Conservation (phyloP, 2,113 vertebrate genomes). For the Pitta sordida region DNA sequence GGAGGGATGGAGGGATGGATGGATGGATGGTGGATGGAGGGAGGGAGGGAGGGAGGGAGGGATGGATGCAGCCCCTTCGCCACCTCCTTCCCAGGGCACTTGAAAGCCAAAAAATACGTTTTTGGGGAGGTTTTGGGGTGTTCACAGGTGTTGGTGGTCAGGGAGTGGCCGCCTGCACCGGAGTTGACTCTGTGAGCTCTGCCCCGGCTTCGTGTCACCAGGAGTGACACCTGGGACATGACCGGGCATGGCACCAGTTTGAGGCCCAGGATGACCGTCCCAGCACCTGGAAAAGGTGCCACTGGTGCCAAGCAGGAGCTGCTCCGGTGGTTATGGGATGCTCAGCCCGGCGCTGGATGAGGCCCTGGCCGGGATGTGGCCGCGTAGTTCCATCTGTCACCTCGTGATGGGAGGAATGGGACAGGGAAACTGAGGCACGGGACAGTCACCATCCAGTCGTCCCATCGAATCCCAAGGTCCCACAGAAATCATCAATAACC, state of each 20-base stretch:
- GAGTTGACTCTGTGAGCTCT: rapidly evolving
- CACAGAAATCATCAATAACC: rapidly evolving
- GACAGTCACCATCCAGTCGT: rapidly evolving
- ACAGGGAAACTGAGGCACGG: constrained; percentile 1
- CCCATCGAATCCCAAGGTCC: background rate
- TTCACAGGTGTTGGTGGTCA: rapidly evolving
- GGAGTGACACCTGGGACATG: background rate
- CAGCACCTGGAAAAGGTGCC: background rate
- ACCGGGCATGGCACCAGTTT: background rate
- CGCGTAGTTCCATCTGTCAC: background rate
- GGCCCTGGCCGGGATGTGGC: background rate
- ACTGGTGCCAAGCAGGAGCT: background rate
- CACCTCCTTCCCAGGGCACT: background rate
- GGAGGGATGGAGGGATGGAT: no score
- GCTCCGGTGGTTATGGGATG: background rate
- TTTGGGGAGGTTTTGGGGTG: rapidly evolving
- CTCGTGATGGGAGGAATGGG: background rate
- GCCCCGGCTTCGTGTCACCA: rapidly evolving
- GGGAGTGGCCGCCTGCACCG: background rate
- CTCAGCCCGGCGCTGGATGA: background rate
- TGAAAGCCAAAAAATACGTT: background rate
- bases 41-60: no score
- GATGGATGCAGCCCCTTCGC: background rate
- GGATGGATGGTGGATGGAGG: no score
- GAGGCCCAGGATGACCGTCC: rapidly evolving